A percentile compares a stretch with the other conserved stretches of the same genome.
Evolutionary conservation across 2,113 vertebrate species (phyloP).

Genomic region (Bos indicus): DNA sequence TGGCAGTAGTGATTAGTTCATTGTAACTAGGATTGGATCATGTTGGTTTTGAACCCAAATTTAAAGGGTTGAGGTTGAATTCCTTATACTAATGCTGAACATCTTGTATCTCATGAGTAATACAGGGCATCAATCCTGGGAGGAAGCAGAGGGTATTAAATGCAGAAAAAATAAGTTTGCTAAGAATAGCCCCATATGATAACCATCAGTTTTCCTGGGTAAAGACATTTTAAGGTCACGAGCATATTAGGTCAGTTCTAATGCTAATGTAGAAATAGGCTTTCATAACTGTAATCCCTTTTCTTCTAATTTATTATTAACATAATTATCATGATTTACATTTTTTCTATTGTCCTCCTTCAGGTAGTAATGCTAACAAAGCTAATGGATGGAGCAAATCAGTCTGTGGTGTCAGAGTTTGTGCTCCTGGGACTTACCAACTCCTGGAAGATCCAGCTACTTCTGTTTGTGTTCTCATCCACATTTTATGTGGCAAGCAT

Average conservation of each 20-base stretch:
- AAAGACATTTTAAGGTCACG: background rate
- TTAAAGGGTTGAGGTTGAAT: background rate
- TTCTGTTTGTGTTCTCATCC: slow-evolving; percentile 37
- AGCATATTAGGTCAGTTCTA: background rate
- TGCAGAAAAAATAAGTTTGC: background rate
- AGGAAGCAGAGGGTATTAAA: background rate
- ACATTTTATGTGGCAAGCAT: slow-evolving; percentile 26
- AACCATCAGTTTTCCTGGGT: background rate
- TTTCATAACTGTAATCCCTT: background rate
- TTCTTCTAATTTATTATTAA: background rate
- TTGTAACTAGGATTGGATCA: background rate
- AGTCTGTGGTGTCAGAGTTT: slow-evolving; percentile 32
- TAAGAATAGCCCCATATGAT: background rate
- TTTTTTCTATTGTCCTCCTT: background rate
- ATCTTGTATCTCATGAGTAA: background rate
- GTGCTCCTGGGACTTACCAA: slow-evolving; percentile 1
- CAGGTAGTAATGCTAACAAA: background rate
- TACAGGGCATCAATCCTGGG: background rate
- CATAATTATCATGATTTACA: background rate
- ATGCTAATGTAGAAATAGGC: background rate
- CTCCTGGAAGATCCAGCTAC: background rate
- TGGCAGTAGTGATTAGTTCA: background rate
- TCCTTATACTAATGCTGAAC: background rate
- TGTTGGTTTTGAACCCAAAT: background rate
- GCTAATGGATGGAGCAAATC: background rate